Evolutionary conservation across 2,888 invertebrate species (phyloP).

Genomic region (Plebejus melissa): DNA sequence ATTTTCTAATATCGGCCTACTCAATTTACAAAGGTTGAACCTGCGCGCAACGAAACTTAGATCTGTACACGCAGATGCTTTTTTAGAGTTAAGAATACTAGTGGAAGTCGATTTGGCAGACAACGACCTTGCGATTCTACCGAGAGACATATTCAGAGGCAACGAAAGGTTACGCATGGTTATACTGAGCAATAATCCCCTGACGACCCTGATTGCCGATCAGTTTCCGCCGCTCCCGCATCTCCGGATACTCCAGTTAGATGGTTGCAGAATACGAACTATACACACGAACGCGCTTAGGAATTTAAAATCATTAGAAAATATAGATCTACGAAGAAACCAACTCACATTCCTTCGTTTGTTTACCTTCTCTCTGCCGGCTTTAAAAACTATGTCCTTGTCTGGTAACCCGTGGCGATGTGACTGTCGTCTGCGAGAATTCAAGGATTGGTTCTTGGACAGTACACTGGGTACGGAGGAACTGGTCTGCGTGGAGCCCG

Average conservation of each 20-base stretch:
- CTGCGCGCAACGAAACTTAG: constrained; percentile 86
- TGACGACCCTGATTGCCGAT: constrained; percentile 84
- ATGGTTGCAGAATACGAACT: constrained; percentile 86
- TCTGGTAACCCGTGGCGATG: constrained; percentile 95
- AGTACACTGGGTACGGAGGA: constrained; percentile 88
- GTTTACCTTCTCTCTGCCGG: constrained; percentile 82
- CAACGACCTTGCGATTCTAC: constrained; percentile 86
- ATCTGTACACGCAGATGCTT: constrained; percentile 90
- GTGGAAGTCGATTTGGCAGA: constrained; percentile 93
- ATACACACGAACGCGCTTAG: constrained; percentile 89
- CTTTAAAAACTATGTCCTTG: constrained; percentile 88
- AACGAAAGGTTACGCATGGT: constrained; percentile 89
- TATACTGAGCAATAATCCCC: constrained; percentile 89
- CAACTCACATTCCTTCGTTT: constrained; percentile 82
- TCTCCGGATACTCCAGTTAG: constrained; percentile 88
- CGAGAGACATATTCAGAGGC: constrained; percentile 89
- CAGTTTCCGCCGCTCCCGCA: constrained; percentile 91
- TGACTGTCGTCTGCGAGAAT: constrained; percentile 90
- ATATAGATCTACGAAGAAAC: constrained; percentile 90
- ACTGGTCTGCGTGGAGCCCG: constrained; percentile 86
- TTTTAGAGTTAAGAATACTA: constrained; percentile 89
- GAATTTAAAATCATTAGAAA: constrained; percentile 85
- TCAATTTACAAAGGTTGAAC: constrained; percentile 91
- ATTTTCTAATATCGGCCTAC: constrained; percentile 87
- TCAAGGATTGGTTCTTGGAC: constrained; percentile 90